Evolutionary conservation across 2,888 invertebrate species (phyloP), one percentile per base, ranked within the genome.

Genomic region (Podabrus alpinus): DNA sequence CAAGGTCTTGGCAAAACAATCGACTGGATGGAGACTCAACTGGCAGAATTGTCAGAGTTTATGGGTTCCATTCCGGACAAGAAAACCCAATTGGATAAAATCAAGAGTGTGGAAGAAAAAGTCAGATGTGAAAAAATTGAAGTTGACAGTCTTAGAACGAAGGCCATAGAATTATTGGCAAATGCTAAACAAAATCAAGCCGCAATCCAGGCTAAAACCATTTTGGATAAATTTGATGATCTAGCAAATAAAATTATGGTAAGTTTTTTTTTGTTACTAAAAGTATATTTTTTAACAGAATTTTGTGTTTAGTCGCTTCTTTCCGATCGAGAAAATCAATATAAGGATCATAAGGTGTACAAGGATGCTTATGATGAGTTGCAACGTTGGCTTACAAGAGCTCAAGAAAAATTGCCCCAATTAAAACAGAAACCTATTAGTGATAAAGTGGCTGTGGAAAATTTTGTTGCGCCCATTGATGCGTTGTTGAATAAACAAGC

Each of bases 321-420:
- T 13, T 88, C 90, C 2, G 95, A 96, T 83, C 91, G 96, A 15
- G 95, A 96, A 85, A 93, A 94, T 82, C 95, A 97, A 84, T 96
- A 94, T 83, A 93, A 94, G 84, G 96, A 97, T 85, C 97, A 97
- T 84, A 92, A 95, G 77, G 86, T 93, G 1, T 98, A 97, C 85
- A 97, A 97, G 85, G 97, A 97, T 87, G 95, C 97, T 5, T 94
- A 95, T 79, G 97, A 97, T 83, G 96, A 96, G 83, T 90, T 97
- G 15, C 94, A 94, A 68, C 92, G 94, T 71, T 98, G 97, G 97
- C 90, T 98, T 78, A 93, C 92, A 71, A 90, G 96, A 80, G 94
- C 96, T 0, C 92, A 96, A 78, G 97, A 97, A 87, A 96, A 96
- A 85, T 93, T 97, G 78, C 97, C 97, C 3, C 93, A 95, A 4